Evolutionary conservation across 2,113 vertebrate genomes (phyloP).

Genomic region (Apteryx mantelli): DNA sequence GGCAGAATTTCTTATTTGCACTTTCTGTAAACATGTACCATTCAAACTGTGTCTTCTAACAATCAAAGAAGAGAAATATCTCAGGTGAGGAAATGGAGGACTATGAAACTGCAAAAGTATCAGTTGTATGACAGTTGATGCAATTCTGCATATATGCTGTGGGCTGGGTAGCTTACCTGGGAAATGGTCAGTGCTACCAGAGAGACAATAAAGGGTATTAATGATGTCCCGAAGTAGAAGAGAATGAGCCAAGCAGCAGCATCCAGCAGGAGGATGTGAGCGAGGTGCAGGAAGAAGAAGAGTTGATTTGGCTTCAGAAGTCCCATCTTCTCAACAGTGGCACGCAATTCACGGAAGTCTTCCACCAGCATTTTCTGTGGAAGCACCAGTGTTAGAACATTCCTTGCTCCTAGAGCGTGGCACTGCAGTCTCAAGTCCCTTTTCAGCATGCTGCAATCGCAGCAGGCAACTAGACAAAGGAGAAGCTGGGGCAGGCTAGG

Average conservation of each 20-base stretch:
- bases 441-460: not conserved
- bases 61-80: not conserved
- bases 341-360: slow-evolving; percentile 76
- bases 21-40: not conserved
- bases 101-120: not conserved
- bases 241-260: slow-evolving; percentile 76
- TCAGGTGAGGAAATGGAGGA: not conserved
- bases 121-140: not conserved
- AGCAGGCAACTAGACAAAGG: not conserved
- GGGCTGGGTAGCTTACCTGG: slow-evolving; percentile 67
- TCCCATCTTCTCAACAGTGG: slow-evolving; percentile 71
- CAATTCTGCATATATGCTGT: rapidly evolving
- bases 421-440: not conserved
- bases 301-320: slow-evolving; percentile 72
- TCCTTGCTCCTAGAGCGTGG: not conserved
- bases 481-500: not conserved
- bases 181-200: slow-evolving; percentile 71
- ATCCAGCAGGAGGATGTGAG: slow-evolving; percentile 82
- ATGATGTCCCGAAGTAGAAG: slow-evolving; percentile 75
- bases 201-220: slow-evolving; percentile 66
- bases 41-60: not conserved
- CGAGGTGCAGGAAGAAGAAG: slow-evolving; percentile 78
- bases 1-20: not conserved
- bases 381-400: not conserved
- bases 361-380: slow-evolving; percentile 70